Evolutionary conservation across 2,113 vertebrate genomes (phyloP).

Genomic region (Aspiorhynchus laticeps): DNA sequence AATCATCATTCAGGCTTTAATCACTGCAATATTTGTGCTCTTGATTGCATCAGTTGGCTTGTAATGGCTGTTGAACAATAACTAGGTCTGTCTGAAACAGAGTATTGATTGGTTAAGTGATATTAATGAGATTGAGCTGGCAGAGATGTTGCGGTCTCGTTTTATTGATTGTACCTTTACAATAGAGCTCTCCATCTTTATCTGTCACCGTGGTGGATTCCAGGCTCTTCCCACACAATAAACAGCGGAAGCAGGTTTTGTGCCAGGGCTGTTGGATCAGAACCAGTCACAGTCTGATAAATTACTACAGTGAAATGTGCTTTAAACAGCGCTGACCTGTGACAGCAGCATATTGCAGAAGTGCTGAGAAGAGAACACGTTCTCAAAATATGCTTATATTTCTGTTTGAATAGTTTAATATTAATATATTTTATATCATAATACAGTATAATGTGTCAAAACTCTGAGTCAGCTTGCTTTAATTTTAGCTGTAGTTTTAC

Average conservation of each 20-base stretch:
- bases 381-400: slow-evolving; percentile 1
- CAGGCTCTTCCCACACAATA: slow-evolving; percentile 91
- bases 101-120: neutral
- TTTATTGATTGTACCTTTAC: slow-evolving; percentile 83
- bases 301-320: neutral
- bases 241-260: slow-evolving; percentile 94
- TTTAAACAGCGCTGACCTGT: slow-evolving; percentile 22
- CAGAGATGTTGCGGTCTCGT: neutral
- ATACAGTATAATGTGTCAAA: neutral
- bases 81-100: neutral
- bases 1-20: neutral
- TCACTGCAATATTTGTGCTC: neutral
- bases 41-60: neutral
- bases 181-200: slow-evolving; percentile 96
- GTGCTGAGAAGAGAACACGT: neutral
- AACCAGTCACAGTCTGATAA: slow-evolving; percentile 5
- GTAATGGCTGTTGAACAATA: neutral
- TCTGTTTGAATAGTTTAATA: neutral
- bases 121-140: neutral
- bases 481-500: slow-evolving; percentile 63
- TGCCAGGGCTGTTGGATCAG: slow-evolving; percentile 87
- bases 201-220: slow-evolving; percentile 95
- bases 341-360: slow-evolving; percentile 30
- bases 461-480: slow-evolving; percentile 17
- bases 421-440: neutral